Conservation (phyloP, 2,797 vertebrate genomes). For the Calcarius lapponicus region DNA sequence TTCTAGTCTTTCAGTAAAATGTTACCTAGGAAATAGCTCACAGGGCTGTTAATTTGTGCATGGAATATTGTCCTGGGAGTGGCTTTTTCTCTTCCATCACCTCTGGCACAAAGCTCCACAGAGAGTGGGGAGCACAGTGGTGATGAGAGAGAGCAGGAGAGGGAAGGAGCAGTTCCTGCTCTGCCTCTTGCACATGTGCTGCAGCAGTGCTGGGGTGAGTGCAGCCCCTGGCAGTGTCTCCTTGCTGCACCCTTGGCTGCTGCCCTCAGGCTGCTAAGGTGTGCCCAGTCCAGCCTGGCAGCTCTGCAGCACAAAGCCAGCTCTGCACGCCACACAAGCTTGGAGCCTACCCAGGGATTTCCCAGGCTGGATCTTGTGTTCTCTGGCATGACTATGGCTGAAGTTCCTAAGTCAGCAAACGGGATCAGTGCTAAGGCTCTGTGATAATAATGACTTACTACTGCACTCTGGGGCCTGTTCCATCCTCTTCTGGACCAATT, state of each 20-base stretch:
- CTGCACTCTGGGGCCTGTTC: neutral
- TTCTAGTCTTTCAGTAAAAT: neutral
- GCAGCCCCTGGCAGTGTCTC: neutral
- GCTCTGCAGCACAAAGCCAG: neutral
- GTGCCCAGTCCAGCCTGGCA: neutral
- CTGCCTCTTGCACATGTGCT: neutral
- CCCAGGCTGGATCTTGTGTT: neutral
- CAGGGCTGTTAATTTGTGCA: neutral
- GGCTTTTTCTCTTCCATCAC: neutral
- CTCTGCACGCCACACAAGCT: neutral
- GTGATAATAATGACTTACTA: neutral
- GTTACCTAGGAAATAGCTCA: neutral
- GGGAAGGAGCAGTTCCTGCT: neutral
- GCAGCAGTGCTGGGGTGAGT: neutral
- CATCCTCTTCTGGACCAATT: neutral
- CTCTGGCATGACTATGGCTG: constrained; percentile 10
- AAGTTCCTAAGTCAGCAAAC: neutral
- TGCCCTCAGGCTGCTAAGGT: neutral
- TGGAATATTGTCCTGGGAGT: neutral
- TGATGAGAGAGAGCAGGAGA: neutral
- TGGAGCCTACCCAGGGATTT: constrained; percentile 45
- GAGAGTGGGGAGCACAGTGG: neutral
- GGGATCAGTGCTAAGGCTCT: neutral
- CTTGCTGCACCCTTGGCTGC: neutral
- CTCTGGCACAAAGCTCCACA: neutral